Evolutionary conservation across 2,113 vertebrate species (phyloP).

Genomic region (Coreoperca whiteheadi): DNA sequence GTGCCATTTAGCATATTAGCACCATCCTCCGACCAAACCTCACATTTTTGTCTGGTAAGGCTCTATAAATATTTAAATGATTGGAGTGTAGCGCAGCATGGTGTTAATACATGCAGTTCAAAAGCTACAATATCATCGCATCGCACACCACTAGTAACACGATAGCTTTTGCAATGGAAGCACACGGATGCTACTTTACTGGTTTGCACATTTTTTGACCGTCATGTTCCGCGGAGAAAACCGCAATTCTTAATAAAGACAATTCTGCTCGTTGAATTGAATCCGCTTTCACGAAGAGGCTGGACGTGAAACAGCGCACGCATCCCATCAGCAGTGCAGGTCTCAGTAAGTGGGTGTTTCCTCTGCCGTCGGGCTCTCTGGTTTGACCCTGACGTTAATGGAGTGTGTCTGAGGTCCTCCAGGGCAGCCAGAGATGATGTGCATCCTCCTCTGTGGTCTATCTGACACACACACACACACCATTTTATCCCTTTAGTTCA

Average conservation of each 20-base stretch:
- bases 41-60: not conserved
- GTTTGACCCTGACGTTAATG: slow-evolving; percentile 61
- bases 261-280: not conserved
- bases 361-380: slow-evolving; percentile 42
- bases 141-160: too few relatives aligned
- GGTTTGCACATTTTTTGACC: not conserved
- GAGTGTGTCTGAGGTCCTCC: slow-evolving; percentile 65
- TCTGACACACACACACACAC: slow-evolving; percentile 13
- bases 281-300: not conserved
- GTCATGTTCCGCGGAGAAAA: not conserved
- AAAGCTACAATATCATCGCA: too few relatives aligned
- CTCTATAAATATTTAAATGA: not conserved
- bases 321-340: not conserved
- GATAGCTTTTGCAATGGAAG: not conserved
- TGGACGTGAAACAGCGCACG: not conserved
- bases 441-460: slow-evolving; percentile 29
- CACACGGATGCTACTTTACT: not conserved
- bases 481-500: not conserved
- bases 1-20: not conserved
- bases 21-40: not conserved
- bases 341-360: slow-evolving; percentile 42
- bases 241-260: not conserved
- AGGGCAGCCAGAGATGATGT: slow-evolving; percentile 55
- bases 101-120: not conserved
- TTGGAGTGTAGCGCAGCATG: too few relatives aligned